Base-by-base conservation (phyloP, 1,140 invertebrate genomes). In the Phthorimaea operculella region DNA sequence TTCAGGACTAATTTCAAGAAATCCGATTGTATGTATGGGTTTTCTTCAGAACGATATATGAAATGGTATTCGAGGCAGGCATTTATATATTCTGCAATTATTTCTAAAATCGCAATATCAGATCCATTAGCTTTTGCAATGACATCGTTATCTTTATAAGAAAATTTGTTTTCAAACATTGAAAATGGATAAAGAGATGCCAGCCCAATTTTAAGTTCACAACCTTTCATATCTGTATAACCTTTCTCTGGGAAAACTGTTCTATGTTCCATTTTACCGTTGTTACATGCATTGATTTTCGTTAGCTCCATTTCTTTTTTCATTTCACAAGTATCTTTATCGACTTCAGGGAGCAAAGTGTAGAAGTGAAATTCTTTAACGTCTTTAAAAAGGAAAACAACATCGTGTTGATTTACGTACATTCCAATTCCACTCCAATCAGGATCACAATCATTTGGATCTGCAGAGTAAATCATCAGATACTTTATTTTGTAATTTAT, bases 61-160 rank as follows among this genome's bases (percentile, higher is more conserved):
- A 48, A 48, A 39, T 67, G 73, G 50, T 70, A 61, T 11, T 70
- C 57, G 9, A 75, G 18, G 0, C 70, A 64, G 0, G 72, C 67
- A 50, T 84, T 83, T 7, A 76, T 66, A 49, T 74, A 62, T 21
- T 77, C 33, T 16, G 60, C 55, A 28, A 79, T 59, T 16, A 81
- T 76, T 68, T 84, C 79, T 21, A 76, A 52, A 9, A 79, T 62
- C 56, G 78, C 74, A 3, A 76, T 52, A 55, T 84, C 81, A 0
- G 59, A 70, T 33, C 81, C 81, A 44, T 44, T 51, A 7, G 64
- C 52, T 36, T 72, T 47, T 1, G 57, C 21, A 11, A 79, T 34
- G 6, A 44, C 51, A 51, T 78, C 67, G 10, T 71, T 60, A 50
- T 67, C 64, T 48, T 63, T 63, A 4, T 70, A 55, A 0, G 9